These are phyloP conservation scores for Drosophila tsacasi DNA, from an alignment of 1,140 invertebrate genomes.

Conservation along the genomic window DNA sequence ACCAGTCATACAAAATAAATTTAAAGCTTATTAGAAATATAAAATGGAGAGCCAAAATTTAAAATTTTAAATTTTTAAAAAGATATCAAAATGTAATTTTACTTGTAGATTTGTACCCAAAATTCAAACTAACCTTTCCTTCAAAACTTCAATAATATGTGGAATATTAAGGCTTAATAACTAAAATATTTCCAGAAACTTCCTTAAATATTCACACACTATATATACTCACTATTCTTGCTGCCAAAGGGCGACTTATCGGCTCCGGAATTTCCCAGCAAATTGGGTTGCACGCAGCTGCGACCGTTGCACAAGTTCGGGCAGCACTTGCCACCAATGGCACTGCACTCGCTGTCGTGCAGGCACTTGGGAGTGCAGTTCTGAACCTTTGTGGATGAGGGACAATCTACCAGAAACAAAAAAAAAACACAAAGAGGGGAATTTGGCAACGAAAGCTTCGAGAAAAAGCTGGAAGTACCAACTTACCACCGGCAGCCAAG, in stretches of 20 bases:
- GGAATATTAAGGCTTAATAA: not conserved
- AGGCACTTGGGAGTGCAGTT: constrained; percentile 89
- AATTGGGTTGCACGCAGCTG: constrained; percentile 87
- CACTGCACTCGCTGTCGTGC: constrained; percentile 88
- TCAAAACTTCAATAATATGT: no score
- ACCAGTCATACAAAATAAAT: not conserved
- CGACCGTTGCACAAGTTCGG: constrained; percentile 89
- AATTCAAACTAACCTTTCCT: no score
- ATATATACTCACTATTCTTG: constrained; percentile 71
- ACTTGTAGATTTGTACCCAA: no score
- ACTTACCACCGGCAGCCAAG: constrained; percentile 70
- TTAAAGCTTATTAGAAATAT: not conserved
- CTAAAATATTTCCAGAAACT: not conserved
- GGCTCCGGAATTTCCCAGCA: constrained; percentile 66
- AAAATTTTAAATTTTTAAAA: not conserved
- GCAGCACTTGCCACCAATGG: constrained; percentile 88
- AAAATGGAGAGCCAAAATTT: not conserved
- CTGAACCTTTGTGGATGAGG: constrained; percentile 87
- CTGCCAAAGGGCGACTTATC: constrained; percentile 77
- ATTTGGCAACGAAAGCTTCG: constrained; percentile 9
- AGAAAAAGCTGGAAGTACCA: constrained; percentile 3
- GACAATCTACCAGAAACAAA: constrained; percentile 86
- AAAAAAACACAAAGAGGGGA: not conserved
- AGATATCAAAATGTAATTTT: not conserved
- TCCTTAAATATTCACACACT: not conserved